Percentiles rank a stretch among this genome's conserved stretches.
These are phyloP conservation scores for Prunella himalayana DNA, from an alignment of 2,113 vertebrate species.

Conservation along the genomic window DNA sequence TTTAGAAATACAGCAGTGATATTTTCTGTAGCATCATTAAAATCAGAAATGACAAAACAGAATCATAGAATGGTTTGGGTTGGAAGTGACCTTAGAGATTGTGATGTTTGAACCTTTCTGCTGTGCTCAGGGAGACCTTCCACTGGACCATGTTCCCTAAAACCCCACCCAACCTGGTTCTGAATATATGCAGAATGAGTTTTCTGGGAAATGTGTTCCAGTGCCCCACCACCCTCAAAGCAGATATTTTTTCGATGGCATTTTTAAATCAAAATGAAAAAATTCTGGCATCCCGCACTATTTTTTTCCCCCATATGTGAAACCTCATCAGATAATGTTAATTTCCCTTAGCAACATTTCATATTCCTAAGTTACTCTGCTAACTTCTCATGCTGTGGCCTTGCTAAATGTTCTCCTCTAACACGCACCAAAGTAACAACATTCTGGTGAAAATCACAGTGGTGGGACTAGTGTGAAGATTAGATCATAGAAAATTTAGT, in stretches of 20 bases:
- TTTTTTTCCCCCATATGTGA: background rate
- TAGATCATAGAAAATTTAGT: background rate
- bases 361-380: background rate
- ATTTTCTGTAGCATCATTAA: background rate
- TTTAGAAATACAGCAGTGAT: background rate
- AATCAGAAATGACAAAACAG: background rate
- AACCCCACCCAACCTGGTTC: fast-evolving
- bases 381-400: background rate
- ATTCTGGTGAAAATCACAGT: background rate
- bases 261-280: background rate
- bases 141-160: background rate
- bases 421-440: background rate
- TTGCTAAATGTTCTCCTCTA: background rate
- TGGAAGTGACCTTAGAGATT: background rate
- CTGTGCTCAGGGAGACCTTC: background rate
- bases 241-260: background rate
- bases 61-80: background rate
- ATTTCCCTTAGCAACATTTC: background rate
- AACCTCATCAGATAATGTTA: background rate
- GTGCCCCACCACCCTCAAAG: background rate
- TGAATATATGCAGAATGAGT: background rate
- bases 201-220: fast-evolving
- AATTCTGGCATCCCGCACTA: background rate
- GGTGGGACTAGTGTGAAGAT: background rate
- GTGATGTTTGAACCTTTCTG: background rate